Percentiles rank a stretch among this genome's conserved stretches.
These are phyloP conservation scores for Pontoporia blainvillei DNA, from an alignment of 2,113 vertebrate species.

Conservation along the genomic window DNA sequence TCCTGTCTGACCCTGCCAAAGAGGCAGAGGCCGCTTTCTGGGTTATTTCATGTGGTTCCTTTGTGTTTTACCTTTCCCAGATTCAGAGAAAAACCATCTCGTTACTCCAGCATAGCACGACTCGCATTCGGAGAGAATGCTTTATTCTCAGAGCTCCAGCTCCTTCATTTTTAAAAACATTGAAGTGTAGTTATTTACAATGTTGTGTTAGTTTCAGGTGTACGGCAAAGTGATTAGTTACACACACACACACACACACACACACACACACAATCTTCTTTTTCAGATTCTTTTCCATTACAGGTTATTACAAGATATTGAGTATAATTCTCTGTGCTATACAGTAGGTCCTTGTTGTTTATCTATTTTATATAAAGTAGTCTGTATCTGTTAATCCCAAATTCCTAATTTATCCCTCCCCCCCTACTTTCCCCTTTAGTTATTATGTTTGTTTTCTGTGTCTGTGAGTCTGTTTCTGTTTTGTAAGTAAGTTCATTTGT, in stretches of 20 bases:
- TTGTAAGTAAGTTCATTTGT: neutral
- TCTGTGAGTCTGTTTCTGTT: neutral
- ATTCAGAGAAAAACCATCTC: neutral
- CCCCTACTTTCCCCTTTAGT: neutral
- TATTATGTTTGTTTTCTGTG: neutral
- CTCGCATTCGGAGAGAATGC: neutral
- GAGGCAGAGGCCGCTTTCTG: neutral
- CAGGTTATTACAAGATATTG: neutral
- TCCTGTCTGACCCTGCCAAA: neutral
- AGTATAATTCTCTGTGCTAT: neutral
- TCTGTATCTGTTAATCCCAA: neutral
- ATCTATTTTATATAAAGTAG: neutral
- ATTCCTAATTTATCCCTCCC: neutral
- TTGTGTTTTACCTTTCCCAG: neutral
- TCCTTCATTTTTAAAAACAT: neutral
- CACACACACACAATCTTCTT: neutral
- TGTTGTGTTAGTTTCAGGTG: neutral
- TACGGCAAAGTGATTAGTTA: neutral
- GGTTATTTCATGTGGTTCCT: neutral
- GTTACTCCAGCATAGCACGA: neutral
- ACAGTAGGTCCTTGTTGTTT: neutral
- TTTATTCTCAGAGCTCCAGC: neutral
- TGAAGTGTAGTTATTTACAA: neutral
- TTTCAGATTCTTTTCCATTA: neutral
- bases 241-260: too few relatives aligned